phyloP scores from a whole-genome alignment of 2,113 vertebrate species.

The Spilogale gracilis region DNA sequence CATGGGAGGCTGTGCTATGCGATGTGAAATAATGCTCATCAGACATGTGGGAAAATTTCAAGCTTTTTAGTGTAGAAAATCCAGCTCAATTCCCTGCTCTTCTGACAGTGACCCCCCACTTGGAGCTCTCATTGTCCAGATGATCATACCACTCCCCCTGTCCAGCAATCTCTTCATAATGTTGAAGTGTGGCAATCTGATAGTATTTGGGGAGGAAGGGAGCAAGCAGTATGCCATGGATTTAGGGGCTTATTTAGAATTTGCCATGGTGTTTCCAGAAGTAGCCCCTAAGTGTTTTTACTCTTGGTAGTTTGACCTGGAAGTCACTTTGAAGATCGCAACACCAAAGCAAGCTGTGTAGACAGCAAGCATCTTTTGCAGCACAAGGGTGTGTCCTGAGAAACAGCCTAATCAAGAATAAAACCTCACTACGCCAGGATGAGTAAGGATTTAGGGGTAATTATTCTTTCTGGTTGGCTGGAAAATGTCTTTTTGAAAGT shows the following conservation, averaged over 20 bases:
- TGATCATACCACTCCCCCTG: background rate
- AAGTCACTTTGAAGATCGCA: constrained; percentile 28
- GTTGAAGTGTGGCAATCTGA: background rate
- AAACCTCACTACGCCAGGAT: background rate
- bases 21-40: background rate
- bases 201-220: background rate
- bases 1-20: background rate
- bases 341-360: background rate
- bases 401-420: constrained; percentile 47
- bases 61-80: background rate
- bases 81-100: background rate
- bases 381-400: constrained; percentile 26
- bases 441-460: constrained; percentile 44
- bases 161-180: background rate
- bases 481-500: constrained; percentile 68
- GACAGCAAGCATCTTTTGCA: background rate
- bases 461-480: constrained; percentile 68
- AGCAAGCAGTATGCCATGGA: background rate
- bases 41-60: background rate
- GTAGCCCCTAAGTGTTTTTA: background rate
- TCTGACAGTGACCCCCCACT: background rate
- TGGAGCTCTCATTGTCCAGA: background rate
- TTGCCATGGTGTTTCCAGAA: background rate
- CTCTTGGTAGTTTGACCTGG: background rate
- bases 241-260: background rate